Conservation (phyloP, 2,797 vertebrate genomes). For the Delichon dasypus region DNA sequence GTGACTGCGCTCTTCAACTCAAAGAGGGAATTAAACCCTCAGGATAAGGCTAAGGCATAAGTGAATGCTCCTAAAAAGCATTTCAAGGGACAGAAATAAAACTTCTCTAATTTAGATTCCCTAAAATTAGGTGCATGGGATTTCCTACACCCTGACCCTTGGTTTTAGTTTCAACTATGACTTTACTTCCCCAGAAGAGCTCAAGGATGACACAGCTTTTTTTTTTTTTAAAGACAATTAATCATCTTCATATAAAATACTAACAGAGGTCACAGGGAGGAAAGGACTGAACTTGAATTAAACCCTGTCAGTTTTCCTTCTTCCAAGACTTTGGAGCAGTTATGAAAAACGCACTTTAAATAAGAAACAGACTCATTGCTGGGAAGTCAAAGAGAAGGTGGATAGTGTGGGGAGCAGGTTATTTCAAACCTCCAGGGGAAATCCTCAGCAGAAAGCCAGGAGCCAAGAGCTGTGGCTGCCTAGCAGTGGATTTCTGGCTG, state of each 20-base stretch:
- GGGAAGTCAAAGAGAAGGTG: slow-evolving; percentile 4
- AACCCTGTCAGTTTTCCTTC: not conserved
- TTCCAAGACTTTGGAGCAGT: not conserved
- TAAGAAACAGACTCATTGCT: slow-evolving; percentile 25
- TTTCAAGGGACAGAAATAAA: not conserved
- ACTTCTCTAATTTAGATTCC: slow-evolving; percentile 11
- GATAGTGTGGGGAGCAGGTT: not conserved
- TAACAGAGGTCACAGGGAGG: not conserved
- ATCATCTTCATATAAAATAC: slow-evolving; percentile 23
- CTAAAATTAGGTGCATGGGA: slow-evolving; percentile 12
- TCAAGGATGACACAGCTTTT: not conserved
- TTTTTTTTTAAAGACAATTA: not conserved
- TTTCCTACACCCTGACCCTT: not conserved
- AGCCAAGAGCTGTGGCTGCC: not conserved
- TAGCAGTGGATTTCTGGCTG: not conserved
- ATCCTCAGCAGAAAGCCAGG: slow-evolving; percentile 8
- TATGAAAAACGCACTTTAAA: slow-evolving; percentile 38
- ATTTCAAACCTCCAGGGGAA: not conserved
- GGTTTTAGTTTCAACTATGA: slow-evolving; percentile 8
- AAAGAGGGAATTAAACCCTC: not conserved
- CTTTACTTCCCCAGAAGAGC: not conserved
- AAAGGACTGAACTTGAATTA: slow-evolving; percentile 28
- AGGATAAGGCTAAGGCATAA: not conserved
- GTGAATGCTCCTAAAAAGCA: not conserved
- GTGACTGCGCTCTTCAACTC: not conserved